Evolutionary conservation across 1,140 invertebrate genomes (phyloP).

Genomic region (Halesus radiatus): DNA sequence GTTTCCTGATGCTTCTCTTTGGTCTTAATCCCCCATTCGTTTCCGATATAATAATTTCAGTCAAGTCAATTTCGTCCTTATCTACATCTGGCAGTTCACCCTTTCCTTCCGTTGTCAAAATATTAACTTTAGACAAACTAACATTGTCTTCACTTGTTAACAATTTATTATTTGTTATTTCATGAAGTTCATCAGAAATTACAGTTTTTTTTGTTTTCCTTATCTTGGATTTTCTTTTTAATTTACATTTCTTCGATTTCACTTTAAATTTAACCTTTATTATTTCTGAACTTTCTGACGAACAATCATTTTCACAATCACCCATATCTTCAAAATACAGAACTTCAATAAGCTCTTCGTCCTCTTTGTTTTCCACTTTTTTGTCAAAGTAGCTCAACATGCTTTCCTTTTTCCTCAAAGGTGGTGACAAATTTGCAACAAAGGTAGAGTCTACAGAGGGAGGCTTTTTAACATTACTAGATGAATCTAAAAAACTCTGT

Average conservation of each 20-base stretch:
- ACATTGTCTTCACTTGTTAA: background rate
- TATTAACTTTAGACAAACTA: slow-evolving; percentile 4
- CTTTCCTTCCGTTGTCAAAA: background rate
- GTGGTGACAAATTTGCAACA: slow-evolving; percentile 66
- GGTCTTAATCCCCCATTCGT: slow-evolving; percentile 15
- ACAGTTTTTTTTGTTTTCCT: slow-evolving; percentile 19
- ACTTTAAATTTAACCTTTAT: slow-evolving; percentile 4
- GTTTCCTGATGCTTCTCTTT: slow-evolving; percentile 62
- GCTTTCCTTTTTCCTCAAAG: slow-evolving; percentile 72
- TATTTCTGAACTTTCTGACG: background rate
- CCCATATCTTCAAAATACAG: background rate
- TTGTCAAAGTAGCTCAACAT: slow-evolving; percentile 72
- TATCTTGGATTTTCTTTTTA: slow-evolving; percentile 17
- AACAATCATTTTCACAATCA: background rate
- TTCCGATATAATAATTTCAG: background rate
- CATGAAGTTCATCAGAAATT: background rate
- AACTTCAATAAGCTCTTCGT: slow-evolving; percentile 8
- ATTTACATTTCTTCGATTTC: slow-evolving; percentile 5
- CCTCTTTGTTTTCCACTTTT: slow-evolving; percentile 60
- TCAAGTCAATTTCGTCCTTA: background rate
- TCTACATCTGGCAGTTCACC: background rate
- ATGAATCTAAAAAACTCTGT: too few species aligned
- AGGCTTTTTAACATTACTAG: background rate
- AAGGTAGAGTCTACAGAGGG: slow-evolving; percentile 56
- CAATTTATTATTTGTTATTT: slow-evolving; percentile 1